phyloP scores from a whole-genome alignment of 2,888 invertebrate species.

The Drosophila niveifrons region DNA sequence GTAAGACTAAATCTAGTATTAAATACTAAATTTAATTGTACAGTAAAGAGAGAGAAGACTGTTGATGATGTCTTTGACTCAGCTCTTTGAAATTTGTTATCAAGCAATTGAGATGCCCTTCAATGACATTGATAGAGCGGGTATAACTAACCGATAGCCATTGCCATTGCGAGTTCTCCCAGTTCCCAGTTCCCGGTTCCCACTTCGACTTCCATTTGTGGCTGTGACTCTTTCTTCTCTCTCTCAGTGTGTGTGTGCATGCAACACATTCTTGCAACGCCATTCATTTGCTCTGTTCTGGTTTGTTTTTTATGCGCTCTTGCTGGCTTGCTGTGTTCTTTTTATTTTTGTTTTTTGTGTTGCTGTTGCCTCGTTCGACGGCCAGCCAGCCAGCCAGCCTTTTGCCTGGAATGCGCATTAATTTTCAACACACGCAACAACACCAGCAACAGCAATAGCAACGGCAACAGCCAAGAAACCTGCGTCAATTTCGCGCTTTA shows the following conservation, averaged over 20 bases:
- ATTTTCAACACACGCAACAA: constrained; percentile 76
- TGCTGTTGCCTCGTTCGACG: constrained; percentile 1
- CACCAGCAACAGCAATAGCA: constrained; percentile 37
- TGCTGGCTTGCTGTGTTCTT: constrained; percentile 4
- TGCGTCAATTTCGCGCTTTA: constrained; percentile 81
- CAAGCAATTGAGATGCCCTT: background rate
- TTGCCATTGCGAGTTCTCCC: constrained; percentile 1
- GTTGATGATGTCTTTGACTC: too few species aligned
- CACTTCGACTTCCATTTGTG: constrained; percentile 21
- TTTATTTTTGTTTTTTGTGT: constrained; percentile 20
- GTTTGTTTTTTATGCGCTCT: constrained; percentile 35
- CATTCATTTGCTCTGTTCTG: constrained; percentile 68
- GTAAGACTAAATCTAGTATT: too few species aligned
- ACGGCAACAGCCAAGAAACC: constrained; percentile 57
- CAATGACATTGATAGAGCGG: background rate
- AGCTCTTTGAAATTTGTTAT: too few species aligned
- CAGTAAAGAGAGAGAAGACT: too few species aligned
- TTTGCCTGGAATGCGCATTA: constrained; percentile 78
- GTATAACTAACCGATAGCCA: background rate
- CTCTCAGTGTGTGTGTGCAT: background rate
- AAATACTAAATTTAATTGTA: too few species aligned
- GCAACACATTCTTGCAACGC: constrained; percentile 66
- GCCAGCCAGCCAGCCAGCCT: constrained; percentile 4
- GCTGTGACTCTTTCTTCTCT: constrained; percentile 13
- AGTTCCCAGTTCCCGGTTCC: background rate